Conservation (phyloP, 1,140 invertebrate genomes). For the Zophobas atratus region DNA sequence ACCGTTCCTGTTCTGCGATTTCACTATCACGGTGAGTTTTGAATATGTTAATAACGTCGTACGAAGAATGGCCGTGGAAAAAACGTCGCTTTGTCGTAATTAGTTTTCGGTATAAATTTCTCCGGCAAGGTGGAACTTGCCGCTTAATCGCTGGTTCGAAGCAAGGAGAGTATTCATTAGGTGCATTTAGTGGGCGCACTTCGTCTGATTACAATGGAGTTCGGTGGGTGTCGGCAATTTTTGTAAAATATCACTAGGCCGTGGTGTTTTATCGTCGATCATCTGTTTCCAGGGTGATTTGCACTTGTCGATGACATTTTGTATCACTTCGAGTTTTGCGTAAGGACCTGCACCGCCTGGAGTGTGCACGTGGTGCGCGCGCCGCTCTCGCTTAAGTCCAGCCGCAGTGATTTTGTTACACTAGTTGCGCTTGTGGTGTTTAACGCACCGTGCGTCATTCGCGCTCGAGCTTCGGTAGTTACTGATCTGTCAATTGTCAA, state of each 20-base stretch:
- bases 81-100: too few relatives aligned
- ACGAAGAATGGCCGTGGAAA: too few relatives aligned
- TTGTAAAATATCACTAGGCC: not conserved
- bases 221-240: not conserved
- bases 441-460: slow-evolving; percentile 26
- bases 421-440: slow-evolving; percentile 38
- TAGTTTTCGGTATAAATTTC: too few relatives aligned
- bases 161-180: not conserved
- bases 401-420: slow-evolving; percentile 19
- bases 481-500: slow-evolving; percentile 43
- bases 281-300: slow-evolving; percentile 12
- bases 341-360: slow-evolving; percentile 13
- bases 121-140: too few relatives aligned
- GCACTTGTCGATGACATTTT: slow-evolving; percentile 26
- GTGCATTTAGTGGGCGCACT: not conserved
- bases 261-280: not conserved
- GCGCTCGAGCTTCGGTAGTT: slow-evolving; percentile 37
- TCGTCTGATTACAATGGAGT: not conserved
- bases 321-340: not conserved
- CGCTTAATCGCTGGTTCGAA: not conserved
- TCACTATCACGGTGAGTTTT: too few relatives aligned
- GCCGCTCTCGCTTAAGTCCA: slow-evolving; percentile 19
- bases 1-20: too few relatives aligned
- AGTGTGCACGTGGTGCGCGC: slow-evolving; percentile 44
- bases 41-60: too few relatives aligned